phyloP scores from a whole-genome alignment of 2,888 invertebrate genomes.

The Archips crataeganus region DNA sequence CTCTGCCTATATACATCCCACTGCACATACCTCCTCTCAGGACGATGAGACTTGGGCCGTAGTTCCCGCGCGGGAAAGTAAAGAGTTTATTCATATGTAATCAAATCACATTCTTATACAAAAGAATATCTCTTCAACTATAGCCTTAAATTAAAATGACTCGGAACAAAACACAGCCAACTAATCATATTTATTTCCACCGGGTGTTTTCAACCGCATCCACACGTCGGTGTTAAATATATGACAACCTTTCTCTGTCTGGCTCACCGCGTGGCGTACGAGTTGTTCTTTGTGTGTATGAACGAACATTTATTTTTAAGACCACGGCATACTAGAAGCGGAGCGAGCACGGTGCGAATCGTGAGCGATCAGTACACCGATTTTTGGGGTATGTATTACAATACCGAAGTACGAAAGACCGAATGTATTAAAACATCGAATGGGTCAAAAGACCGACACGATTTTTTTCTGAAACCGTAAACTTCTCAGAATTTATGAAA shows the following conservation, averaged over 20 bases:
- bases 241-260: slow-evolving; percentile 18
- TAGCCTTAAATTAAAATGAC: not conserved
- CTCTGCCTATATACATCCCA: no score
- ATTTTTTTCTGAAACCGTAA: no score
- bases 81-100: no score
- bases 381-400: no score
- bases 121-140: not conserved
- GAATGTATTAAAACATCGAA: no score
- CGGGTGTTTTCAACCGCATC: slow-evolving; percentile 13
- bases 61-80: no score
- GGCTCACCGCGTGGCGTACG: not conserved
- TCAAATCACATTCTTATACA: no score
- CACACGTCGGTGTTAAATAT: slow-evolving; percentile 14
- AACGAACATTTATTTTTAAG: not conserved
- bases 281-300: not conserved
- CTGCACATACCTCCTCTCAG: no score
- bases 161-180: not conserved
- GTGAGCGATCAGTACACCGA: not conserved
- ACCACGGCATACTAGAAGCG: not conserved
- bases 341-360: not conserved
- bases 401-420: no score
- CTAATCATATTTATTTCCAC: slow-evolving; percentile 11
- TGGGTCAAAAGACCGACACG: no score
- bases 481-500: no score
- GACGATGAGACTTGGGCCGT: no score